These are phyloP conservation scores for Druon quercuslanigerum DNA, from an alignment of 1,140 invertebrate genomes.

Conservation along the genomic window DNA sequence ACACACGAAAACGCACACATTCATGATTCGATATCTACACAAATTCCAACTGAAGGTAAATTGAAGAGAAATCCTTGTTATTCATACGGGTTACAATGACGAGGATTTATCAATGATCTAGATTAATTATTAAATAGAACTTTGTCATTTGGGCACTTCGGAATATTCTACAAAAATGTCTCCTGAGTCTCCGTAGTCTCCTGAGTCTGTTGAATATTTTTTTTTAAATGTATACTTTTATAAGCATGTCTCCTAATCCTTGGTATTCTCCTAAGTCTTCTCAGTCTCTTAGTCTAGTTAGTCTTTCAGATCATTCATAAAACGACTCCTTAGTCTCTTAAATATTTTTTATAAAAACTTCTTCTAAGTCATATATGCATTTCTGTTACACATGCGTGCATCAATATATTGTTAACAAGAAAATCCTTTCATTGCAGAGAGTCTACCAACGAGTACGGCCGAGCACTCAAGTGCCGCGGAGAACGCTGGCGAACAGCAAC, in stretches of 20 bases:
- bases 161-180: background rate
- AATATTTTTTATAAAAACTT: no score
- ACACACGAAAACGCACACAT: slow-evolving; percentile 86
- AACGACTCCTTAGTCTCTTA: no score
- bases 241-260: no score
- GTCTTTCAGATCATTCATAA: no score
- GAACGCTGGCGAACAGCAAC: slow-evolving; percentile 70
- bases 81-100: background rate
- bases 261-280: no score
- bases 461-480: slow-evolving; percentile 79
- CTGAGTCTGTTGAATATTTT: no score
- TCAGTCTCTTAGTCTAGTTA: background rate
- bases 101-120: no score
- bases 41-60: slow-evolving; percentile 85
- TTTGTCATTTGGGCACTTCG: no score
- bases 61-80: slow-evolving; percentile 25
- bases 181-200: background rate
- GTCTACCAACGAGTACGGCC: slow-evolving; percentile 81
- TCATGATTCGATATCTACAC: slow-evolving; percentile 83
- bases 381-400: no score
- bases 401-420: background rate
- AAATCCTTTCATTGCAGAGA: slow-evolving; percentile 75
- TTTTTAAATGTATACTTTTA: no score
- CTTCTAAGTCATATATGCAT: no score
- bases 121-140: no score